Evolutionary conservation across 2,888 invertebrate genomes (phyloP), one percentile per base, ranked within the genome.

Genomic region (Parapristionchus giblindavisi): DNA sequence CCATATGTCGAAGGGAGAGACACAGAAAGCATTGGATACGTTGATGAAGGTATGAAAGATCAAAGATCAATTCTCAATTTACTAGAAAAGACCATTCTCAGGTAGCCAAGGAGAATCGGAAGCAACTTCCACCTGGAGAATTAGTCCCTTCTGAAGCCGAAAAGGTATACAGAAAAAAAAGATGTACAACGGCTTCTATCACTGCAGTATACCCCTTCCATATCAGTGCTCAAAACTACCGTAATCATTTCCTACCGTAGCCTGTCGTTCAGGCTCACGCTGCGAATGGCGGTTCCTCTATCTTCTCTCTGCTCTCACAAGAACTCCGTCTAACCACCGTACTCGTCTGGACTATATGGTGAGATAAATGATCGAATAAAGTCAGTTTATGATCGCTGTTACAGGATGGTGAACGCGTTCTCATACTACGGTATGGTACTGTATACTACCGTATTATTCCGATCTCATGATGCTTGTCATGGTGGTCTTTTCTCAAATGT

Each of bases 401-500:
- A 29, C 60, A 83, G 82, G 84, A 80, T 80, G 21, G 79, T 83
- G 0, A 95, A 95, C 89, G 94, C 96, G 0, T 96, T 96, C 90
- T 94, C 94, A 88, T 96, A 96, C 89, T 96, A 96, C 88, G 96
- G 96, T 0, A 91, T 96, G 51, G 96, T 96, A 8, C 89, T 96
- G 75, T 94, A 96, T 93, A 95, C 96, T 1, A 96, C 96, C 0
- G 95, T 96, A 88, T 89, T 96, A 73, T 94, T 95, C 89, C 93
- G 93, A 88, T 92, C 92, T 32, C 81, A 82, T 74, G 79, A 83
- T 68, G 80, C 83, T 74, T 81, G 84, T 75, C 80, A 84, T 73
- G 79, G 80, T 27, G 68, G 80, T 17, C 76, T 82, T 17, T 79
- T 77, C 72, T 81, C 81, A 4, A 82, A 82, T 63, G 80, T 76